Evolutionary conservation across 2,888 invertebrate genomes (phyloP).

Genomic region (Hypena proboscidalis): DNA sequence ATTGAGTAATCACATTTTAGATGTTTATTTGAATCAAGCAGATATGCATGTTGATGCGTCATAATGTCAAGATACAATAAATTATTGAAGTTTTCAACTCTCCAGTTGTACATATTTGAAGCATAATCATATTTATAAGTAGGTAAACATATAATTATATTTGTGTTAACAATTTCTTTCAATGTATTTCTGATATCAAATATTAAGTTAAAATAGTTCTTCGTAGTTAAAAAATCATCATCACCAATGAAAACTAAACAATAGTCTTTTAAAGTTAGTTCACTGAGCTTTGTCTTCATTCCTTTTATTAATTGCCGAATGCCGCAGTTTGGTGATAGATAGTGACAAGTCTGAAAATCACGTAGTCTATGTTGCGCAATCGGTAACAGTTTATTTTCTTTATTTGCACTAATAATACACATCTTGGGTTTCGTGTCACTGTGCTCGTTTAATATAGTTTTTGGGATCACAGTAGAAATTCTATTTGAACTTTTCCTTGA

Average conservation of each 20-base stretch:
- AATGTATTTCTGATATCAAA: background rate
- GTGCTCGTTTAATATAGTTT: too few relatives aligned
- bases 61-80: background rate
- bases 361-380: too few relatives aligned
- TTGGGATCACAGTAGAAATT: too few relatives aligned
- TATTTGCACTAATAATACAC: too few relatives aligned
- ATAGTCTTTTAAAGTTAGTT: too few relatives aligned
- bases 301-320: too few relatives aligned
- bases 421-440: too few relatives aligned
- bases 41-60: background rate
- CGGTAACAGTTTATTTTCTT: too few relatives aligned
- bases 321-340: too few relatives aligned
- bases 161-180: background rate
- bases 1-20: background rate
- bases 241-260: background rate
- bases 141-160: conserved; percentile 4
- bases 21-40: background rate
- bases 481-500: too few relatives aligned
- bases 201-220: background rate
- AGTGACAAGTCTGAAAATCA: too few relatives aligned
- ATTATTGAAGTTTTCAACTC: conserved; percentile 2
- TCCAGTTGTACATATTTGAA: background rate
- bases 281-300: too few relatives aligned
- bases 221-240: background rate
- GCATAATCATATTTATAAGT: background rate